Conservation (phyloP, 2,797 vertebrate genomes). For the Scyliorhinus canicula region DNA sequence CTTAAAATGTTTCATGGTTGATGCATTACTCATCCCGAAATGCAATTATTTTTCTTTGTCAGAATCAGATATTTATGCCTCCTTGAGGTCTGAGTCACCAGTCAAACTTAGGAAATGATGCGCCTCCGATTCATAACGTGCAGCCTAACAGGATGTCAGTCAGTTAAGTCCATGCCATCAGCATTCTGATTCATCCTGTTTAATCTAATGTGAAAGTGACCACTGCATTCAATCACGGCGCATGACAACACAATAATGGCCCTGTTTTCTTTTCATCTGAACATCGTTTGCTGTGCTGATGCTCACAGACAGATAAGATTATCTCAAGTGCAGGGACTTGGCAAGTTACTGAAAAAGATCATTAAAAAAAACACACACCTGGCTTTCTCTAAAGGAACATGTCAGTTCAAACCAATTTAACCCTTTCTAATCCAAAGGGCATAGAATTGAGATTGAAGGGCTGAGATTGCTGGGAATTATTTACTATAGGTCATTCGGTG, state of each 20-base stretch:
- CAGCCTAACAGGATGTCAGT: slow-evolving; percentile 12
- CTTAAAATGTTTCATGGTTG: background rate
- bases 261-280: slow-evolving; percentile 29
- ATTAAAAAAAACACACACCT: background rate
- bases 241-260: background rate
- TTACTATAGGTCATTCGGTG: background rate
- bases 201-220: slow-evolving; percentile 30
- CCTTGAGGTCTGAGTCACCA: slow-evolving; percentile 22
- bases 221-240: background rate
- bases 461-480: background rate
- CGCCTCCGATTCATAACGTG: background rate
- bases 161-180: slow-evolving; percentile 17
- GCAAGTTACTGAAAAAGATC: background rate
- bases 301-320: slow-evolving; percentile 1
- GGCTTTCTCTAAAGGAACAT: background rate
- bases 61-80: slow-evolving; percentile 22
- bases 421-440: background rate
- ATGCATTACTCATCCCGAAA: slow-evolving; percentile 26
- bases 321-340: slow-evolving; percentile 2
- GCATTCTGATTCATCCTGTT: slow-evolving; percentile 34
- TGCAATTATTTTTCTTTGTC: slow-evolving; percentile 30
- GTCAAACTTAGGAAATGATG: background rate
- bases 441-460: background rate
- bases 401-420: background rate
- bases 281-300: slow-evolving; percentile 4